Percentiles rank a stretch among this genome's conserved stretches.
phyloP scores from a whole-genome alignment of 64 coral and sea anemone species.

The Montipora sp. region DNA sequence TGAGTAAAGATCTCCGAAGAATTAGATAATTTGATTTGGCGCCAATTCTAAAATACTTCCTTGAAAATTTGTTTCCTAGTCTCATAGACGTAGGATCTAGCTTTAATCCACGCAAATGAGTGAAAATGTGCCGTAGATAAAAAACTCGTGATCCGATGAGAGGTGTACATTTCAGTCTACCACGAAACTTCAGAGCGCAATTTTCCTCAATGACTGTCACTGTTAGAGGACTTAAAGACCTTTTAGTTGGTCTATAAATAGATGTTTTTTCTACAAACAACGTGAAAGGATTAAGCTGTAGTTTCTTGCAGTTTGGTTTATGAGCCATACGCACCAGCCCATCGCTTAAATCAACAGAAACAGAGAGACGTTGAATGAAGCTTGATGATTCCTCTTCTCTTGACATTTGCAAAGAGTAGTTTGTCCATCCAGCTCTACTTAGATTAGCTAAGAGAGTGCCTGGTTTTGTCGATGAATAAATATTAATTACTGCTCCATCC shows the following conservation, averaged over 20 bases:
- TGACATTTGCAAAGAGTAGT: constrained; percentile 49
- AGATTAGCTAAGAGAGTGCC: constrained; percentile 72
- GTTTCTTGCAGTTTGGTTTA: constrained; percentile 71
- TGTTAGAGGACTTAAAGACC: constrained; percentile 29
- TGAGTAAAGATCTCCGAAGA: constrained; percentile 68
- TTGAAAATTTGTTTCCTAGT: constrained; percentile 44
- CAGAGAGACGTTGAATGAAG: constrained; percentile 46
- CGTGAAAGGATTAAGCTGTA: constrained; percentile 67
- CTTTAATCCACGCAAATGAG: constrained; percentile 44
- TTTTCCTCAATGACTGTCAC: constrained; percentile 52
- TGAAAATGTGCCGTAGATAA: constrained; percentile 35
- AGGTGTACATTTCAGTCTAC: constrained; percentile 34
- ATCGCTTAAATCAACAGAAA: constrained; percentile 54
- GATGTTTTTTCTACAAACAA: constrained; percentile 61
- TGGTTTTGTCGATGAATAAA: constrained; percentile 71
- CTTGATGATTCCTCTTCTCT: constrained; percentile 5
- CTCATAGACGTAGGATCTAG: constrained; percentile 52
- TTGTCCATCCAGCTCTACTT: constrained; percentile 59
- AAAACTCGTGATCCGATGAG: constrained; percentile 52
- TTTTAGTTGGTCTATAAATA: constrained; percentile 41
- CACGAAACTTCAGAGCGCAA: constrained; percentile 77
- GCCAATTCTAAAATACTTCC: constrained; percentile 76
- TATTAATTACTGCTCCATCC: constrained; percentile 67
- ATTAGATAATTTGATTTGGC: constrained; percentile 69
- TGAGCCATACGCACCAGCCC: constrained; percentile 70